Base-by-base conservation (phyloP, 2,797 vertebrate species). In the Sebastes flavidus region DNA sequence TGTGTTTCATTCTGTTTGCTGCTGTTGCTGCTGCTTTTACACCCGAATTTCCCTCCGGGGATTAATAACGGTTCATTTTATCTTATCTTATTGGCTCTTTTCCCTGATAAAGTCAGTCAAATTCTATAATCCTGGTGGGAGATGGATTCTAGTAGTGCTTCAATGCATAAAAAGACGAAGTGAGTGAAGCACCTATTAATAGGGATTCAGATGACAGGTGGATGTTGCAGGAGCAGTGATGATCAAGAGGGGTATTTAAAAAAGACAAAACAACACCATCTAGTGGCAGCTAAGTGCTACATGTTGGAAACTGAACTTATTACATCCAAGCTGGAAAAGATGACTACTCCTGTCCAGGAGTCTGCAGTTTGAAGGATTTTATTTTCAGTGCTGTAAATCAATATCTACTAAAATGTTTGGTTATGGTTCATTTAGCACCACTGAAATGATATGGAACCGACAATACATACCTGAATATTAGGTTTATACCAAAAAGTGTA, bases 401-500 rank as follows among this genome's bases (percentile, higher is more conserved):
- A 67, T 2, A 67, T 27, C 11, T 30, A 30, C 20, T n/a, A 2
- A 61, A 6, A 27, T 25, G 55, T 27, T 0, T 61, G 3, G 10
- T 22, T 25, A 36, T 12, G 16, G 16, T 52, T 54, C 3, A 65
- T 38, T 67, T 20, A 58, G 4, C 32, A 59, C 5, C 18, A 74
- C 2, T 55, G 7, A 71, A 22, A 69, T 72, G 8, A 63, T 14
- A 25, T 34, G 16, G 0, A 72, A 74, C 55, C 38, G 24, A 60
- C 5, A 55, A 65, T 62, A 93, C 97, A 94, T 92, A 99, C 98
- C 98, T 97, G 96, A 99, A 98, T 90, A 99, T 89, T 60, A 99
- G 91, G 86, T 99, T 99, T 83, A 99, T 97, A 77, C 98, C 98
- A 87, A 99, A 99, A 74, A 99, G 97, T 2, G 99, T 99, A 91